Conservation (phyloP, 2,888 invertebrate species). For the Octodonta nipae region DNA sequence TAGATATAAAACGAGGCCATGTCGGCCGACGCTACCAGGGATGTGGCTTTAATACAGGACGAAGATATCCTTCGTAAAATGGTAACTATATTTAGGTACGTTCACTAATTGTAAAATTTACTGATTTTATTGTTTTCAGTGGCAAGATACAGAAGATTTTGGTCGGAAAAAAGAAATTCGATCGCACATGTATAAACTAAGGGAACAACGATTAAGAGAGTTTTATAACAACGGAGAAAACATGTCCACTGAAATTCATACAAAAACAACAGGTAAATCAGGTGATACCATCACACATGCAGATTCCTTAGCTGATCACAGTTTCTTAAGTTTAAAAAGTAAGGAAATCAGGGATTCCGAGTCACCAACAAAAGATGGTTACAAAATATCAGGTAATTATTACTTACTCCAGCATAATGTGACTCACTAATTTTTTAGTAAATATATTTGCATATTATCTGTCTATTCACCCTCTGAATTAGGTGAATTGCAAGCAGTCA, state of each 20-base stretch:
- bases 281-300: constrained; percentile 39
- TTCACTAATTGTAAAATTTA: neutral
- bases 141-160: constrained; percentile 77
- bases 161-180: constrained; percentile 76
- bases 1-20: constrained; percentile 14
- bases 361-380: constrained; percentile 52
- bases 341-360: constrained; percentile 68
- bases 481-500: too few species aligned
- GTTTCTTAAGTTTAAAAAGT: constrained; percentile 62
- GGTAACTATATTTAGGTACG: constrained; percentile 37
- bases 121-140: constrained; percentile 39
- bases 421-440: too few species aligned
- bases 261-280: constrained; percentile 15
- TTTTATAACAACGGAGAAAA: constrained; percentile 43
- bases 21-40: constrained; percentile 36
- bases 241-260: constrained; percentile 20
- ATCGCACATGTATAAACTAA: constrained; percentile 69
- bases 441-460: too few species aligned
- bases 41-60: constrained; percentile 58
- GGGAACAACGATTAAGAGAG: constrained; percentile 64
- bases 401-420: too few species aligned
- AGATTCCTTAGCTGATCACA: constrained; percentile 60
- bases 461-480: too few species aligned
- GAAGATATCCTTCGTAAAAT: constrained; percentile 65
- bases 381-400: constrained; percentile 24